phyloP scores from a whole-genome alignment of 2,888 invertebrate genomes.

The Xestobium rufovillosum region DNA sequence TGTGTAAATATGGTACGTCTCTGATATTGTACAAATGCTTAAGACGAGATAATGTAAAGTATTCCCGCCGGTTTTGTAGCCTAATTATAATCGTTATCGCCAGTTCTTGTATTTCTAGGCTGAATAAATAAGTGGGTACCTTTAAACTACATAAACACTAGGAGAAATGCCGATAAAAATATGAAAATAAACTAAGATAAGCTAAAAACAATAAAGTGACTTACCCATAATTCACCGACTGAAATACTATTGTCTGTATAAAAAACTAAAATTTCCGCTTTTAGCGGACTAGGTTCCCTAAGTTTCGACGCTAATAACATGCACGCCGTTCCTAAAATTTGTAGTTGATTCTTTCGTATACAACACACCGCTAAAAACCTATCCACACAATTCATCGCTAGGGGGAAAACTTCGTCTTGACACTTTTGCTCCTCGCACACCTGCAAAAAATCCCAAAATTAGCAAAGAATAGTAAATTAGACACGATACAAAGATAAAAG shows the following conservation, averaged over 20 bases:
- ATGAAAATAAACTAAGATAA: no score
- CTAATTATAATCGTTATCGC: no score
- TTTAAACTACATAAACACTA: no score
- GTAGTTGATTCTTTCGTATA: conserved; percentile 79
- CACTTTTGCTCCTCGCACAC: conserved; percentile 90
- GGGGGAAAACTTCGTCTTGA: conserved; percentile 87
- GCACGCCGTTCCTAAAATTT: conserved; percentile 87
- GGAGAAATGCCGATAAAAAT: no score
- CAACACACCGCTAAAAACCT: conserved; percentile 80
- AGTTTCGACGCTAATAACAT: conserved; percentile 89
- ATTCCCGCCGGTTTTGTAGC: no score
- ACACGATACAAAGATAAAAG: conserved; percentile 2
- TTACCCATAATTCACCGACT: conserved; percentile 79
- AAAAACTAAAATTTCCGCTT: conserved; percentile 75
- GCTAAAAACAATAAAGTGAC: conserved; percentile 48
- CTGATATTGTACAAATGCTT: no score
- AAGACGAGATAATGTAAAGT: no score
- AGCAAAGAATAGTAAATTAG: conserved; percentile 14
- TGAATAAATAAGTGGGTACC: no score
- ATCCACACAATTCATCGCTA: conserved; percentile 91
- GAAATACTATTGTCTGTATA: conserved; percentile 93
- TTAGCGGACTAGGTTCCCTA: conserved; percentile 75
- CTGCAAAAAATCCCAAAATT: no score
- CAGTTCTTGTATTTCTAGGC: no score
- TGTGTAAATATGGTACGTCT: no score